Evolutionary conservation across 2,888 invertebrate genomes (phyloP), one percentile per base, ranked within the genome.

Genomic region (Hoplodrina blanda): DNA sequence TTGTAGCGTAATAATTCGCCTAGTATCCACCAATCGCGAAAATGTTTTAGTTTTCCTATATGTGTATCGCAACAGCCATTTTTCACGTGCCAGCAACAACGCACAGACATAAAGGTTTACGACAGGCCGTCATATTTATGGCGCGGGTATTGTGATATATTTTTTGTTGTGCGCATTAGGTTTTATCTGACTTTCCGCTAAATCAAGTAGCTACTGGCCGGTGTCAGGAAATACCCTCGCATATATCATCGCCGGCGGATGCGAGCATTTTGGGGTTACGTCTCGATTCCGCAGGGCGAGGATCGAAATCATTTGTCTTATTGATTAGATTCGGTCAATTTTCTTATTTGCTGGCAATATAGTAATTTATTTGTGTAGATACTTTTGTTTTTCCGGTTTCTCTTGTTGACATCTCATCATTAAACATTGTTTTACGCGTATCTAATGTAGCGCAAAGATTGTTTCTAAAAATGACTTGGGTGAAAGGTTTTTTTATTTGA

Each of bases 171-270:
- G 94, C 94, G 93, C 95, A 95, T 96, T 95, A 95, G 94, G 95
- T 95, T 96, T 96, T 96, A 96, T 96, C 96, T 96, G 92, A 92
- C 93, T 96, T 96, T 96, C 96, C 96, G 96, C 95, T 96, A 96
- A 95, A 96, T 96, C 95, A 96, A 96, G 96, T 96, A 95, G 93
- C 95, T 93, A 95, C 95, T 95, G 96, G 95, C 95, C 95, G 95
- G 92, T 94, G 95, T 93, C 95, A 94, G 95, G 95, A 95, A 93
- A 92, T 93, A 92, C 94, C 95, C 94, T 91, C 94, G 92, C 94
- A 92, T 96, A 95, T 91, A 94, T 95, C 95, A 95, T 93, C 88
- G 88, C 78, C 84, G 88, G 89, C 94, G 94, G 95, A 95, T 93
- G 92, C 91, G 89, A 90, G 86, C 92, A 85, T 93, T 95, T 94